Base-by-base conservation (phyloP, 1,140 invertebrate species). In the Mizuhopecten yessoensis region DNA sequence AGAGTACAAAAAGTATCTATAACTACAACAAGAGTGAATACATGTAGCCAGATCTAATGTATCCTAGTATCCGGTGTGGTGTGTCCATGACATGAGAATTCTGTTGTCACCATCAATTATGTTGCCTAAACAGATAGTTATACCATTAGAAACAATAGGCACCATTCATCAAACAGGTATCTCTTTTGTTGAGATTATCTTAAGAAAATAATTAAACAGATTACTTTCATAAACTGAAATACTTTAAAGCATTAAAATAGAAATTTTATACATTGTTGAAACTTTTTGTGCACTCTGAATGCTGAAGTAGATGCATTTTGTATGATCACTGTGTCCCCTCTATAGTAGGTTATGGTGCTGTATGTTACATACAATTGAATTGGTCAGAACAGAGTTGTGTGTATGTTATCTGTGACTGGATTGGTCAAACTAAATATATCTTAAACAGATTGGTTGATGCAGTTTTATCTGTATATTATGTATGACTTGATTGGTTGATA, bases 211-310 rank as follows among this genome's bases (percentile, higher is more conserved):
- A 75, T 11, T 15, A 29, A 13, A 13, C 29, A 29, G n/a, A 75
- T 75, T n/a, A n/a, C n/a, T 75, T 75, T 29, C n/a, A 75, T 29
- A 29, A 17, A 7, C 23, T 75, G 23, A 75, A 3, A 75, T 75
- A 29, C 7, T 17, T 45, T 75, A 29, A 17, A 75, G 23, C 17
- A 29, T 75, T 75, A 75, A n/a, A 29, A 29, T 75, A 13, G 57
- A 29, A n/a, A 75, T 75, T 75, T 75, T 75, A 23, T n/a, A 75
- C 23, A n/a, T 29, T 75, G 9, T 75, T 75, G 5, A 75, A 75
- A 75, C 57, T 75, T 75, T 75, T 75, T 75, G 57, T 75, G 57
- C 57, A n/a, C 57, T 75, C 57, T 75, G 57, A 75, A 75, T 75
- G 57, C n/a, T 75, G 57, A 75, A 75, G 29, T 75, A 75, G 1